Conservation (phyloP, 2,888 invertebrate genomes). For the Acanthosoma haemorrhoidale region DNA sequence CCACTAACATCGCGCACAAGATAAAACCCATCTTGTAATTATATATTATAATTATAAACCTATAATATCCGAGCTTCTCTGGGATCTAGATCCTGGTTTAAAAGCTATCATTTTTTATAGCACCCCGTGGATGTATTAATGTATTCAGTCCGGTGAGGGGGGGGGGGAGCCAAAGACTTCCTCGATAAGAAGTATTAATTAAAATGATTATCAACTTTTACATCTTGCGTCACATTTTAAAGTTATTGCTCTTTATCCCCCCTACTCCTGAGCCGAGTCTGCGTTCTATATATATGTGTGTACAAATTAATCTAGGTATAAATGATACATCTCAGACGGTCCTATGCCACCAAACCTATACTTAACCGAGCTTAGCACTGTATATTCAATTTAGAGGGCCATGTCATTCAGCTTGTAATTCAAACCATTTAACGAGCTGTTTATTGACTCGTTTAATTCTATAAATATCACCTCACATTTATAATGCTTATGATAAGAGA, state of each 20-base stretch:
- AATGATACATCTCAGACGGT: background rate
- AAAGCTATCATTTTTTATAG: background rate
- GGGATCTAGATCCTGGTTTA: slow-evolving; percentile 23
- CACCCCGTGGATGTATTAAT: background rate
- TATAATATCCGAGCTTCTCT: slow-evolving; percentile 2
- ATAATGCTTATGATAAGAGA: background rate
- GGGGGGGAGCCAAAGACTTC: background rate
- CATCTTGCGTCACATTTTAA: slow-evolving; percentile 18
- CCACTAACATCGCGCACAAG: background rate
- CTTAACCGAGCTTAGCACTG: background rate
- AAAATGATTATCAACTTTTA: slow-evolving; percentile 5
- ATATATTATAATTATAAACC: slow-evolving; percentile 16
- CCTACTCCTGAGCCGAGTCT: background rate
- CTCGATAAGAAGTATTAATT: slow-evolving; percentile 20
- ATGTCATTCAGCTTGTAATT: background rate
- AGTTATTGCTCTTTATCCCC: slow-evolving; percentile 6
- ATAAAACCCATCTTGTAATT: slow-evolving; percentile 26
- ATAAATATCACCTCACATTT: background rate
- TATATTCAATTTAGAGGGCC: background rate
- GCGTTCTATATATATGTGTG: no score
- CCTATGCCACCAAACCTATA: background rate
- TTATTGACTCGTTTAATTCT: background rate
- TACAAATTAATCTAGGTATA: no score
- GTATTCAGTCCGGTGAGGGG: slow-evolving; percentile 4
- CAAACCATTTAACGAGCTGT: background rate